Percentiles rank a stretch among this genome's conserved stretches.
phyloP scores from a whole-genome alignment of 2,113 vertebrate species.

The Toxostoma redivivum region DNA sequence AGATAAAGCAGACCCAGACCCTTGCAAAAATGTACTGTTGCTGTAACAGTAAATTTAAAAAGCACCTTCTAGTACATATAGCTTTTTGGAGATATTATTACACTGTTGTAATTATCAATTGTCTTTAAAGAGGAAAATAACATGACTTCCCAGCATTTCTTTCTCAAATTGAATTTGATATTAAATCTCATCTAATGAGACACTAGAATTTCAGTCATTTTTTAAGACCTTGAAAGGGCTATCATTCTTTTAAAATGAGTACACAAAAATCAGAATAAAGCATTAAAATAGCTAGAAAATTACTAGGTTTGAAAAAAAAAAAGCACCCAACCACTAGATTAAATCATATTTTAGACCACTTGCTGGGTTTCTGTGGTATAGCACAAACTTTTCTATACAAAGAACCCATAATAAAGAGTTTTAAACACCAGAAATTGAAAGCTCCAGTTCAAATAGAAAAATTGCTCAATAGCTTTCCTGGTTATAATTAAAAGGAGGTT shows the following conservation, averaged over 20 bases:
- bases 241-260: neutral
- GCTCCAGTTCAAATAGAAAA: neutral
- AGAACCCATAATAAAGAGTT: neutral
- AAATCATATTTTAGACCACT: neutral
- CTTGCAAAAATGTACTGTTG: neutral
- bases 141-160: neutral
- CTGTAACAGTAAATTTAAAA: neutral
- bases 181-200: neutral
- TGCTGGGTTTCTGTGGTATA: neutral
- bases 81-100: neutral
- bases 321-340: neutral
- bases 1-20: neutral
- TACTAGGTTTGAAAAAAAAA: neutral
- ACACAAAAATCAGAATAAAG: neutral
- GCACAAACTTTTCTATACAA: neutral
- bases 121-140: neutral
- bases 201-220: neutral
- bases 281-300: neutral
- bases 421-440: neutral
- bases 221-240: neutral
- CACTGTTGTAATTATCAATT: neutral
- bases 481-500: slow-evolving; percentile 23
- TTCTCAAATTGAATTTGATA: neutral
- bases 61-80: neutral
- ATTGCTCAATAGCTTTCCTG: neutral